Percentiles rank a stretch among this genome's conserved stretches.
Evolutionary conservation across 2,113 vertebrate species (phyloP).

Genomic region (Oreotragus oreotragus): DNA sequence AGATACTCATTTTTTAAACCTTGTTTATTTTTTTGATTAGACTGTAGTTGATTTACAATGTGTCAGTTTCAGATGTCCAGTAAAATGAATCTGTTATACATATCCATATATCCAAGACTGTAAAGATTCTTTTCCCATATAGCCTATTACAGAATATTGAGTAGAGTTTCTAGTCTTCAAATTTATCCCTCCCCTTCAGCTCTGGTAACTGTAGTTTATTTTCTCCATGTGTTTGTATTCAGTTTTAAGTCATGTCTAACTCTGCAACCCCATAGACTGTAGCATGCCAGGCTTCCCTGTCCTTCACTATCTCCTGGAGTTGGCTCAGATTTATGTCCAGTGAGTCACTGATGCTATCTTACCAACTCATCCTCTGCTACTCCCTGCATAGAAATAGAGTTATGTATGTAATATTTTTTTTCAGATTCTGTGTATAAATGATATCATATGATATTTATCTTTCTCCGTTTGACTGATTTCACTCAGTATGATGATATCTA

Average conservation of each 20-base stretch:
- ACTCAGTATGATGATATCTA: not conserved
- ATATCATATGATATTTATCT: not conserved
- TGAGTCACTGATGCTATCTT: not conserved
- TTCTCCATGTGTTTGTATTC: not conserved
- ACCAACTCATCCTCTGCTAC: not conserved
- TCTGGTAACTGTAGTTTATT: not conserved
- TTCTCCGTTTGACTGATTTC: not conserved
- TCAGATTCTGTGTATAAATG: not conserved
- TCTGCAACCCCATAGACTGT: not conserved
- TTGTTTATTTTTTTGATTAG: not conserved
- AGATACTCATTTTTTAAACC: not conserved
- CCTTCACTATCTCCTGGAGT: not conserved
- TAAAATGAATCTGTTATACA: not conserved
- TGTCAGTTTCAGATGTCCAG: not conserved
- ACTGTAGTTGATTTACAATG: not conserved
- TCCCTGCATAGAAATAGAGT: not conserved
- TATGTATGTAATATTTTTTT: not conserved
- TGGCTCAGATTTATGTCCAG: not conserved
- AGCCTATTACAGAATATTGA: not conserved
- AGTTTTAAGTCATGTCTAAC: not conserved
- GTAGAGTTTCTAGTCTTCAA: not conserved
- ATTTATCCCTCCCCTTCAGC: not conserved
- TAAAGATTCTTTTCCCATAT: not conserved
- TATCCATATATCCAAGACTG: not conserved
- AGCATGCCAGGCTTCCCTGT: not conserved